A percentile compares a stretch with the other conserved stretches of the same genome.
Evolutionary conservation across 2,888 invertebrate genomes (phyloP).

Genomic region (Noctua pronuba): DNA sequence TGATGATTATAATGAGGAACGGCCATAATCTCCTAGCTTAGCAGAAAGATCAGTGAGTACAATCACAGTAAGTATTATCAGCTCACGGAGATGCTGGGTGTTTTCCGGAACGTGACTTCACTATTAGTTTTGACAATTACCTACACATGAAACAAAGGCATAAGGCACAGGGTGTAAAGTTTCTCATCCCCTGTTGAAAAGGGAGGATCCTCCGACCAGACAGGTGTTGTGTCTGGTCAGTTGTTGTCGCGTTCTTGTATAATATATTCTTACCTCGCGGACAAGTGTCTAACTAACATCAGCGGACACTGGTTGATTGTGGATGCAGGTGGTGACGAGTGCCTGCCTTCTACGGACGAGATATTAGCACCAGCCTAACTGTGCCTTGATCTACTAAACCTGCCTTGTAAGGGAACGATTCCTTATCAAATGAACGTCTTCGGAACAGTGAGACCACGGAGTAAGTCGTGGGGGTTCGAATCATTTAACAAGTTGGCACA

Average conservation of each 20-base stretch:
- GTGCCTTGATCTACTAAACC: slow-evolving; percentile 43
- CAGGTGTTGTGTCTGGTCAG: background rate
- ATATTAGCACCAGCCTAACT: slow-evolving; percentile 28
- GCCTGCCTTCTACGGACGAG: slow-evolving; percentile 19
- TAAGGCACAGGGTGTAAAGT: background rate
- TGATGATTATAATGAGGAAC: background rate
- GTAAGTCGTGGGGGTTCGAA: background rate
- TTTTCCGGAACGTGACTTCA: background rate
- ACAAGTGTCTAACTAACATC: background rate
- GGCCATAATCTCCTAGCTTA: background rate
- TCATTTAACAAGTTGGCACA: background rate
- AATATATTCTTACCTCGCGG: background rate
- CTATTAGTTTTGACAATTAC: background rate
- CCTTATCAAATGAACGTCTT: background rate
- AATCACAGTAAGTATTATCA: background rate
- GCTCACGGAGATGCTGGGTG: background rate
- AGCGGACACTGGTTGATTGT: slow-evolving; percentile 18
- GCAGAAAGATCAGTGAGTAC: background rate
- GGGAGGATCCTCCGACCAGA: background rate
- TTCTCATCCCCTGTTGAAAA: background rate
- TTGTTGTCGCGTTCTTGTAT: background rate
- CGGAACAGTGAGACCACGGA: background rate
- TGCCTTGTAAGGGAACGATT: slow-evolving; percentile 1
- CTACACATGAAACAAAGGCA: background rate
- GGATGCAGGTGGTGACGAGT: slow-evolving; percentile 13